Evolutionary conservation across 92 coral and sea anemone species (phyloP), one percentile per base, ranked within the genome.

Genomic region (Montipora capitata): DNA sequence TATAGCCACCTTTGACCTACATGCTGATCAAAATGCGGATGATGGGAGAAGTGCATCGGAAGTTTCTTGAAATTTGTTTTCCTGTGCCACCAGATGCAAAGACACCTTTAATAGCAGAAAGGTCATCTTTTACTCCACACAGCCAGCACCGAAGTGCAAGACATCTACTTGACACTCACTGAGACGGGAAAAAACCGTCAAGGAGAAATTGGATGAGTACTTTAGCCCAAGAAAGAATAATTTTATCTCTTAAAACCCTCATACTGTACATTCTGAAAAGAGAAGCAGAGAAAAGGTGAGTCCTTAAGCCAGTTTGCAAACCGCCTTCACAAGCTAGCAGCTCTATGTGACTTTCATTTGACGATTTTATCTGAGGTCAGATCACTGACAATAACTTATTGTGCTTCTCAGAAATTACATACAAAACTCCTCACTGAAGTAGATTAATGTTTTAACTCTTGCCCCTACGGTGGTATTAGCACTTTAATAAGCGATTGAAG

Each of bases 361-460:
- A 83, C 20, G 87, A 72, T 27, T 83, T 83, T 83, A 72, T 83
- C 62, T 20, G 87, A 5, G 87, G 70, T 73, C 68, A 83, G 40
- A 72, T 82, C 79, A 72, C 69, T 48, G 64, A 83, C 83, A 83
- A n/a, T n/a, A n/a, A n/a, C n/a, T n/a, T n/a, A 71, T 35, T 64
- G 78, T 62, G 39, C 6, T 4, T 80, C 78, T 12, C 45, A 59
- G 85, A 80, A 38, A 59, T 4, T 59, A 14, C 77, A 74, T 35
- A 80, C 85, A 42, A 80, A 67, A 66, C 85, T n/a, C n/a, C n/a
- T n/a, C n/a, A n/a, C 14, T 49, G 56, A 10, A 49, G 5, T 10
- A 49, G n/a, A n/a, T n/a, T n/a, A n/a, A n/a, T n/a, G n/a, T n/a
- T n/a, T n/a, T n/a, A n/a, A n/a, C n/a, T n/a, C n/a, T n/a, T n/a